phyloP scores from a whole-genome alignment of 2,888 invertebrate species.

The Alloscopus bannaensis region DNA sequence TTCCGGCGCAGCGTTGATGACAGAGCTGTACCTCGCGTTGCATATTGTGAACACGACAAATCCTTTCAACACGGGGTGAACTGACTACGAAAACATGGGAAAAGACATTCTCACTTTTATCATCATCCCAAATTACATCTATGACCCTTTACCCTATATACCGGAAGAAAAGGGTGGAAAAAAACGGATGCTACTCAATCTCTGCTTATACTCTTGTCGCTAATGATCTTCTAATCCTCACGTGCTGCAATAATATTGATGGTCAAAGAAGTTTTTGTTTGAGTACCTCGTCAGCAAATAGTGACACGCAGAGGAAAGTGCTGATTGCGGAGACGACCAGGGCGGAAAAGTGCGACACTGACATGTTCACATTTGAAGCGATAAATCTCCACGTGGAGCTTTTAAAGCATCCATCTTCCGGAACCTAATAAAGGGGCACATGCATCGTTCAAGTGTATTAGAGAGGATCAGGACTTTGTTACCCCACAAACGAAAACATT shows the following conservation, averaged over 20 bases:
- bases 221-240: too few species aligned
- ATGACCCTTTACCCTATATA: too few species aligned
- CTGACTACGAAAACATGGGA: too few species aligned
- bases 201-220: too few species aligned
- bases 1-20: conserved; percentile 68
- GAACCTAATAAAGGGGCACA: too few species aligned
- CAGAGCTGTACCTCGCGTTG: conserved; percentile 68
- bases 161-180: too few species aligned
- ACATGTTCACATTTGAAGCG: conserved; percentile 66
- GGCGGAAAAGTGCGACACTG: conserved; percentile 53
- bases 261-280: too few species aligned
- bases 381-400: conserved; percentile 69
- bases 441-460: not conserved
- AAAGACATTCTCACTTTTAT: too few species aligned
- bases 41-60: conserved; percentile 69
- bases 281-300: conserved; percentile 48
- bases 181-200: too few species aligned
- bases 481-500: not conserved
- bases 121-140: too few species aligned
- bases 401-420: conserved; percentile 67
- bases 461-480: not conserved
- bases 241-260: too few species aligned
- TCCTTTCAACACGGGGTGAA: conserved; percentile 58
- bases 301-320: conserved; percentile 20
- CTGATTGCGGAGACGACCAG: conserved; percentile 55